A percentile compares a stretch with the other conserved stretches of the same genome.
phyloP scores from a whole-genome alignment of 1,140 invertebrate species.

The Aradophagus sp. region DNA sequence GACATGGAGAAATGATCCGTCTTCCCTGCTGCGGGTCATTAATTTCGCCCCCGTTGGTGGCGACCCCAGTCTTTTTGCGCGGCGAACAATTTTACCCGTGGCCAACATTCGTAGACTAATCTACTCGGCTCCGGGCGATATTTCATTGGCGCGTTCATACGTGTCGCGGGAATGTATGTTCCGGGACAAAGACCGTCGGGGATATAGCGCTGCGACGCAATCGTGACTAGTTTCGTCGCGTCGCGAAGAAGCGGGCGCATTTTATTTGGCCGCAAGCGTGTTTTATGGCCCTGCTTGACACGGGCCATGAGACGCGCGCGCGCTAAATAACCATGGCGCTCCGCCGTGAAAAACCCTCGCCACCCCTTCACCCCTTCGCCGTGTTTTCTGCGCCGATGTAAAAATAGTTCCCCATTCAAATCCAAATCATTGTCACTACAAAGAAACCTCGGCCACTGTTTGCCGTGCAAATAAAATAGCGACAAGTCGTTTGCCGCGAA shows the following conservation, averaged over 20 bases:
- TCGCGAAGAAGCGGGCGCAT: conserved; percentile 53
- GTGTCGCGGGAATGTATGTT: conserved; percentile 28
- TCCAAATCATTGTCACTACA: conserved; percentile 57
- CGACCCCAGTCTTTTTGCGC: too few relatives aligned
- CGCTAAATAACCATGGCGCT: conserved; percentile 61
- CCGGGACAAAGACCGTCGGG: conserved; percentile 23
- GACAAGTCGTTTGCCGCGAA: conserved; percentile 28
- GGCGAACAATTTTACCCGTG: conserved; percentile 9
- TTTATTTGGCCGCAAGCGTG: conserved; percentile 68
- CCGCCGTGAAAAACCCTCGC: conserved; percentile 43
- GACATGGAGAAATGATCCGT: too few relatives aligned
- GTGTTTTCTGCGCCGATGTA: conserved; percentile 42
- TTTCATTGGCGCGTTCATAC: conserved; percentile 33
- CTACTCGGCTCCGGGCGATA: conserved; percentile 27
- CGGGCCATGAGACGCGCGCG: conserved; percentile 28
- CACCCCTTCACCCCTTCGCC: conserved; percentile 16
- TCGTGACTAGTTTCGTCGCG: conserved; percentile 47
- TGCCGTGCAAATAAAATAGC: conserved; percentile 24
- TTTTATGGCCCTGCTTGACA: conserved; percentile 66
- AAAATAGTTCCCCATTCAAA: conserved; percentile 60
- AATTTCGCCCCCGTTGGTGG: too few relatives aligned
- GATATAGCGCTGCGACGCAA: conserved; percentile 28
- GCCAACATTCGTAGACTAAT: conserved; percentile 24
- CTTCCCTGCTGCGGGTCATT: too few relatives aligned
- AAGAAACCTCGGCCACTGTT: conserved; percentile 42